Evolutionary conservation across 2,113 vertebrate species (phyloP).

Genomic region (Psilopogon haemacephalus): DNA sequence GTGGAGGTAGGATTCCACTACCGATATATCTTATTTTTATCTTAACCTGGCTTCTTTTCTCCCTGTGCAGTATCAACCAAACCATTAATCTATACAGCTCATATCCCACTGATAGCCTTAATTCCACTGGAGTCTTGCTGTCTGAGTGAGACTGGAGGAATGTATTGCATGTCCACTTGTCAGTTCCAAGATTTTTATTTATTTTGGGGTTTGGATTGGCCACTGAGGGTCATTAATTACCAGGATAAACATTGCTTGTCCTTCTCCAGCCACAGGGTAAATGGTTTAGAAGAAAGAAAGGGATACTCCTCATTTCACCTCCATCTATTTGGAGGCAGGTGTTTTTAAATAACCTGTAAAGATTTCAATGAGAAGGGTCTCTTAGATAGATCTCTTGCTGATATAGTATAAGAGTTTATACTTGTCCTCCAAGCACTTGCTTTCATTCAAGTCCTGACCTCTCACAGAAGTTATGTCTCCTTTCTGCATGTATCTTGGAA

Average conservation of each 20-base stretch:
- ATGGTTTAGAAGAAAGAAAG: constrained; percentile 12
- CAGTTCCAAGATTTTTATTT: constrained; percentile 49
- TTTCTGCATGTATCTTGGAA: constrained; percentile 4
- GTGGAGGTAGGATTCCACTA: constrained; percentile 85
- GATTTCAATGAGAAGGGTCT: not conserved
- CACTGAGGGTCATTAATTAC: constrained; percentile 45
- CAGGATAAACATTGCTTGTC: not conserved
- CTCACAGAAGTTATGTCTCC: not conserved
- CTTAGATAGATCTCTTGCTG: not conserved
- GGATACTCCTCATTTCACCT: not conserved
- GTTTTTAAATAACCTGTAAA: constrained; percentile 17
- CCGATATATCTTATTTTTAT: constrained; percentile 61
- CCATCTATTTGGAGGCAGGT: constrained; percentile 20
- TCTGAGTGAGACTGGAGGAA: constrained; percentile 52
- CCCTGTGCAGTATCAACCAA: constrained; percentile 55
- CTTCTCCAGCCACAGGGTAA: not conserved
- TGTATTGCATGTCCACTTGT: constrained; percentile 33
- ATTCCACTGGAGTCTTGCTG: constrained; percentile 66
- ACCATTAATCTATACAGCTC: constrained; percentile 63
- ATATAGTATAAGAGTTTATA: not conserved
- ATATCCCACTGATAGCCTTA: constrained; percentile 60
- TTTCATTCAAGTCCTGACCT: not conserved
- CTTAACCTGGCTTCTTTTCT: constrained; percentile 52
- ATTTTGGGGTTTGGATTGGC: not conserved
- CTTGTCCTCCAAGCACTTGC: not conserved